Evolutionary conservation across 2,888 invertebrate species (phyloP).

Genomic region (Dinocampus coccinellae): DNA sequence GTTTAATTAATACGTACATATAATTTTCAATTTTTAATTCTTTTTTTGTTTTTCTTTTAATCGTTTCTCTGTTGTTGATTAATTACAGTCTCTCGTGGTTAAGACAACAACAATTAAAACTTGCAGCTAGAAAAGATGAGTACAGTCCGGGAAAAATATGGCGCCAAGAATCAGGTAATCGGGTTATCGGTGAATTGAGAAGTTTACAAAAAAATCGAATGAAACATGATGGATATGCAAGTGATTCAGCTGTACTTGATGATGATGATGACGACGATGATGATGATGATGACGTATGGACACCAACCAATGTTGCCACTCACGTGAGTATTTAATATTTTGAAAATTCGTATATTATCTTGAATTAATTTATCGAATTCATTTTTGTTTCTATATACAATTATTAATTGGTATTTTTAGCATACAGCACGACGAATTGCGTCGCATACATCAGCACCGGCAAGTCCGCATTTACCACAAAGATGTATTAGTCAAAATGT

Average conservation of each 20-base stretch:
- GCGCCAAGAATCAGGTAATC: slow-evolving; percentile 80
- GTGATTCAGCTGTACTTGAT: slow-evolving; percentile 83
- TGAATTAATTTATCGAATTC: no score
- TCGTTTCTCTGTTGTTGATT: background rate
- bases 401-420: slow-evolving; percentile 44
- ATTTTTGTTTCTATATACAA: no score
- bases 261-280: slow-evolving; percentile 82
- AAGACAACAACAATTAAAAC: slow-evolving; percentile 85
- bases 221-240: slow-evolving; percentile 81
- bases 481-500: slow-evolving; percentile 70
- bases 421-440: slow-evolving; percentile 48
- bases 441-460: slow-evolving; percentile 68
- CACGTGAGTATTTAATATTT: slow-evolving; percentile 52
- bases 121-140: slow-evolving; percentile 82
- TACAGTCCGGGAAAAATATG: slow-evolving; percentile 71
- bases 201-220: slow-evolving; percentile 69
- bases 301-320: slow-evolving; percentile 53
- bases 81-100: slow-evolving; percentile 76
- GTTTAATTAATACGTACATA: background rate
- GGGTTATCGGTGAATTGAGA: slow-evolving; percentile 74
- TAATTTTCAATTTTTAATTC: no score
- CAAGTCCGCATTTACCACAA: slow-evolving; percentile 71
- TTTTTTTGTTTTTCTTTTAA: no score
- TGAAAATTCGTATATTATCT: background rate
- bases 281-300: slow-evolving; percentile 76